Conservation (phyloP, 2,797 vertebrate species). For the Acridotheres tristis region DNA sequence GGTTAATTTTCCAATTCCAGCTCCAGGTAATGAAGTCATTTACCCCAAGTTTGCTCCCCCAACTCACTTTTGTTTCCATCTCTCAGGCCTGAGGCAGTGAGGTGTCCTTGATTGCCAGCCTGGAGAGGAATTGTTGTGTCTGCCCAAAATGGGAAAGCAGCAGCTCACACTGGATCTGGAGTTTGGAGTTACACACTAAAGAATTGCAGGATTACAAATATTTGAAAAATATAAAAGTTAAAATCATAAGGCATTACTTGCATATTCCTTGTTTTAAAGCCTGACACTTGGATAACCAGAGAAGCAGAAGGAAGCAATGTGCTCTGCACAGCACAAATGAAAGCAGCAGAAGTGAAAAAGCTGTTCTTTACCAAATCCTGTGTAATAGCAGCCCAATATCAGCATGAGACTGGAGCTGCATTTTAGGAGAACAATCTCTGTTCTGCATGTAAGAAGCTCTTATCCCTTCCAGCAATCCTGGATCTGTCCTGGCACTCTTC, state of each 20-base stretch:
- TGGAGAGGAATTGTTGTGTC: neutral
- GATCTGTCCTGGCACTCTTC: neutral
- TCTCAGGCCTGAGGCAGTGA: neutral
- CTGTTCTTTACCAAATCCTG: neutral
- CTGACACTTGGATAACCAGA: neutral
- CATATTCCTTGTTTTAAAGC: neutral
- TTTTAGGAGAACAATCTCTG: neutral
- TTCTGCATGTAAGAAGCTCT: neutral
- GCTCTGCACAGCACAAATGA: neutral
- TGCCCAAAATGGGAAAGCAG: neutral
- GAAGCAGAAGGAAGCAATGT: neutral
- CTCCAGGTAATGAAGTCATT: neutral
- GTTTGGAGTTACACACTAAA: rapidly evolving
- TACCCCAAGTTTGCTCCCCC: neutral
- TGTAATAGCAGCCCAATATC: neutral
- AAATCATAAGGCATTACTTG: neutral
- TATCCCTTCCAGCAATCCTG: neutral
- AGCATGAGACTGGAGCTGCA: neutral
- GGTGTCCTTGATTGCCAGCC: neutral
- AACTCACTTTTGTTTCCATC: neutral
- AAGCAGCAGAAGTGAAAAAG: neutral
- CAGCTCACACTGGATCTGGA: neutral
- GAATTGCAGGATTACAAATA: neutral
- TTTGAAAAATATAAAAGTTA: rapidly evolving
- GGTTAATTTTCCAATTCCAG: neutral